Percentiles rank a stretch among this genome's conserved stretches.
Conservation (phyloP, 2,888 invertebrate species). For the Eucriotettix oculatus region DNA sequence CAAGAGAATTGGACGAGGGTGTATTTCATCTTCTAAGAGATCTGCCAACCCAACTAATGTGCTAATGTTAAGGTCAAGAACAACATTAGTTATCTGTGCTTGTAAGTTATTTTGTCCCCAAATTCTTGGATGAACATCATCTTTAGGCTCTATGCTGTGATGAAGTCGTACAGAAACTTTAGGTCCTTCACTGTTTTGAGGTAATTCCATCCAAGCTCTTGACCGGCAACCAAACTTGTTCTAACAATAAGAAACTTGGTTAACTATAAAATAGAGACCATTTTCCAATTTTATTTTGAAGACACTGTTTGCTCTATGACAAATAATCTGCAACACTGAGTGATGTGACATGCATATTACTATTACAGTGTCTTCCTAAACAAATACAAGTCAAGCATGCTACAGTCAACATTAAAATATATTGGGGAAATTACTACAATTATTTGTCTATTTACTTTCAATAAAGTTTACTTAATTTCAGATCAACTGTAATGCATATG, state of each 20-base stretch:
- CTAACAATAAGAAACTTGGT: constrained; percentile 26
- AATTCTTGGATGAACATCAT: constrained; percentile 13
- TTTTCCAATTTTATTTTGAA: neutral
- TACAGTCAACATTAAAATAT: no score
- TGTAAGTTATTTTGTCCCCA: constrained; percentile 32
- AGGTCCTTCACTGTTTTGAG: constrained; percentile 29
- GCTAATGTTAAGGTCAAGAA: constrained; percentile 58
- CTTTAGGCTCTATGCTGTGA: constrained; percentile 22
- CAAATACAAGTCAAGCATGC: no score
- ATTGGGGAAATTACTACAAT: no score
- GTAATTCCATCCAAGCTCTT: constrained; percentile 61
- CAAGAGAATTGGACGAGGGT: constrained; percentile 63
- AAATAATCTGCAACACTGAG: no score
- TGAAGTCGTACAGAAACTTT: constrained; percentile 43
- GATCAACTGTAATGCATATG: no score
- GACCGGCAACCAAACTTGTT: constrained; percentile 68
- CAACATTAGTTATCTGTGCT: constrained; percentile 45
- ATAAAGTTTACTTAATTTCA: no score
- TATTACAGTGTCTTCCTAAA: no score
- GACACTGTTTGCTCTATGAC: no score
- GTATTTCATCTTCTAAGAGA: constrained; percentile 74
- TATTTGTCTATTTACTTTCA: no score
- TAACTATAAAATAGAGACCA: neutral
- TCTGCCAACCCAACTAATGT: constrained; percentile 67
- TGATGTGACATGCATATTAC: no score